Conservation (phyloP, 30 jellyfish, hydroid and myxozoan species). For the Hydra vulgaris region DNA sequence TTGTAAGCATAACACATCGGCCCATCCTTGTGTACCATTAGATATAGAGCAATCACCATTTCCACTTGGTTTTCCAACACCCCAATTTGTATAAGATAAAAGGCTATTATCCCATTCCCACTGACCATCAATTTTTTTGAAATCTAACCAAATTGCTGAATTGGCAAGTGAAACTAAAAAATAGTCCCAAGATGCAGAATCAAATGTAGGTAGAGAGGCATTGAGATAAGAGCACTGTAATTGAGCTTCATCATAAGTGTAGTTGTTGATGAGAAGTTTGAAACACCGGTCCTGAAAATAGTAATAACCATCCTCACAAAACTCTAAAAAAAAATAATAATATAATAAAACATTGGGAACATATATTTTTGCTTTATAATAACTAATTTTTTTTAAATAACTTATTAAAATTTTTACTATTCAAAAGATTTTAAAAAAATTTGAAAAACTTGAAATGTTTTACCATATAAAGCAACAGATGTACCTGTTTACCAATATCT, state of each 20-base stretch:
- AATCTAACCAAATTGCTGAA: background rate
- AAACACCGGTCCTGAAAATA: slow-evolving; percentile 4
- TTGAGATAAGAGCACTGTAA: background rate
- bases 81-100: background rate
- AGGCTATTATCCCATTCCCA: slow-evolving; percentile 14
- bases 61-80: slow-evolving; percentile 8
- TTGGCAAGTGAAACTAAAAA: background rate
- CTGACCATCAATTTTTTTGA: background rate
- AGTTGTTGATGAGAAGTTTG: background rate
- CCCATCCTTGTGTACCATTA: slow-evolving; percentile 3
- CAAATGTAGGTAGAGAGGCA: slow-evolving; percentile 14
- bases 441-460: too few species aligned
- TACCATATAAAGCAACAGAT: too few species aligned
- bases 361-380: too few species aligned
- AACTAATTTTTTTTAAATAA: too few species aligned
- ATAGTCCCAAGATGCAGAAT: background rate
- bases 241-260: background rate
- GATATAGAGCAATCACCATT: slow-evolving; percentile 11
- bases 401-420: too few species aligned
- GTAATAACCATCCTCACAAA: slow-evolving; percentile 4
- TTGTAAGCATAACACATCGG: slow-evolving; percentile 4
- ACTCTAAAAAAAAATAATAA: background rate
- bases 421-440: too few species aligned
- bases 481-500: too few species aligned
- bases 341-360: background rate